Conservation (phyloP, 2,113 vertebrate genomes). For the Crypturellus undulatus region DNA sequence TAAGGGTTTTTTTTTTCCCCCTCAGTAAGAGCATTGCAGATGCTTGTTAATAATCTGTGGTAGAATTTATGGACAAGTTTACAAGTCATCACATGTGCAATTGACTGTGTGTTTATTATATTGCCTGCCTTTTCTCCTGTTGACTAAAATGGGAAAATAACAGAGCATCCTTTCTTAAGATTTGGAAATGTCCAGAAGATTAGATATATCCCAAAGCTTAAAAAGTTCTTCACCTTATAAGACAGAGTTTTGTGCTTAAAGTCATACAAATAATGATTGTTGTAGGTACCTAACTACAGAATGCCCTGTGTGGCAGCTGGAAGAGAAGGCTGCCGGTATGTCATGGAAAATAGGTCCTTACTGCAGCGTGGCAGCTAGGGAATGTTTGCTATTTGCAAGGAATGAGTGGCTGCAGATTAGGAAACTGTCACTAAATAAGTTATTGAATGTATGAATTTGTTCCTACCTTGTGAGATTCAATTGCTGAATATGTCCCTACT, state of each 20-base stretch:
- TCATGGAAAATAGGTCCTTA: not conserved
- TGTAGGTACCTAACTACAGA: not conserved
- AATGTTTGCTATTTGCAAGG: not conserved
- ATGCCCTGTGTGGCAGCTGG: not conserved
- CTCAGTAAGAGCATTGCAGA: not conserved
- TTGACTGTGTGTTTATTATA: not conserved
- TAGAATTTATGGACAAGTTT: slow-evolving; percentile 31
- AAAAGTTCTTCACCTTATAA: slow-evolving; percentile 20
- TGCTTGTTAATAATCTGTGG: slow-evolving; percentile 47
- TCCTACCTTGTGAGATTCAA: not conserved
- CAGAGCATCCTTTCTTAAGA: slow-evolving; percentile 10
- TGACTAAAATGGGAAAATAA: slow-evolving; percentile 37
- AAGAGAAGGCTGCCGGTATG: not conserved
- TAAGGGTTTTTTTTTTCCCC: not conserved
- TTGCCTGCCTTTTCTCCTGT: not conserved
- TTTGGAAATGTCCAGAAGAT: slow-evolving; percentile 27
- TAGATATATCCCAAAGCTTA: slow-evolving; percentile 22
- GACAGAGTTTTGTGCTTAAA: not conserved
- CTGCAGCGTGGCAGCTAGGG: not conserved
- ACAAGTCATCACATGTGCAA: not conserved
- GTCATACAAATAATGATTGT: not conserved
- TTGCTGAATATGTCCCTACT: not conserved
- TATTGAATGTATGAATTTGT: not conserved
- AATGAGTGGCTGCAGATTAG: not conserved
- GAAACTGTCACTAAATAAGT: not conserved